Percentiles rank a stretch among this genome's conserved stretches.
phyloP scores from a whole-genome alignment of 2,888 invertebrate genomes.

The Zygaena filipendulae region DNA sequence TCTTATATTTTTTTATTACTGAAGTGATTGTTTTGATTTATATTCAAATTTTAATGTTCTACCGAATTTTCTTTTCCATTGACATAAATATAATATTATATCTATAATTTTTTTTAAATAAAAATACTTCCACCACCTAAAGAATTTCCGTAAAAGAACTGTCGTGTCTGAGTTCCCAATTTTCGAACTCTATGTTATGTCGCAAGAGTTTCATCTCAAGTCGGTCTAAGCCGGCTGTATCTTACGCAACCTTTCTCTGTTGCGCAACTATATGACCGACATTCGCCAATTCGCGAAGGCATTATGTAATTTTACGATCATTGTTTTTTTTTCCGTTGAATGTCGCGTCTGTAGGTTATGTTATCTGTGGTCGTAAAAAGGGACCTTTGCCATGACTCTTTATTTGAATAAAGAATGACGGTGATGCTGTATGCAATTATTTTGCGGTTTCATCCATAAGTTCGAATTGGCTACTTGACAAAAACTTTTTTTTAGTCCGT shows the following conservation, averaged over 20 bases:
- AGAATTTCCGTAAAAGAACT: slow-evolving; percentile 9
- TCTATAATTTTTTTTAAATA: background rate
- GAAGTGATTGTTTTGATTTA: no score
- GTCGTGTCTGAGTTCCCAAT: slow-evolving; percentile 14
- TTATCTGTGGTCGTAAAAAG: slow-evolving; percentile 10
- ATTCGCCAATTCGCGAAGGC: slow-evolving; percentile 38
- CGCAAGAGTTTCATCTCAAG: slow-evolving; percentile 56
- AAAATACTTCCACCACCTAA: no score
- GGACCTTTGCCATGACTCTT: slow-evolving; percentile 8
- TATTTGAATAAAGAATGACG: background rate
- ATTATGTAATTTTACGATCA: slow-evolving; percentile 47
- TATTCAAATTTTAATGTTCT: no score
- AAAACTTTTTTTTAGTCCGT: no score
- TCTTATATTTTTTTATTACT: background rate
- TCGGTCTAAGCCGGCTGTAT: slow-evolving; percentile 39
- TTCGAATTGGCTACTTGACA: no score
- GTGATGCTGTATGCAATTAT: no score
- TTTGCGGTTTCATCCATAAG: no score
- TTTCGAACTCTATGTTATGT: slow-evolving; percentile 32
- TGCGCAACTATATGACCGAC: slow-evolving; percentile 58
- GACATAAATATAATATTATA: no score
- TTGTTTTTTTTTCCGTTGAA: no score
- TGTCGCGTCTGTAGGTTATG: slow-evolving; percentile 23
- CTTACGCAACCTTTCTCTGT: slow-evolving; percentile 62
- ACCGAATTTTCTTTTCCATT: no score